Evolutionary conservation across 2,888 invertebrate genomes (phyloP).

Genomic region (Strigamia maritima): DNA sequence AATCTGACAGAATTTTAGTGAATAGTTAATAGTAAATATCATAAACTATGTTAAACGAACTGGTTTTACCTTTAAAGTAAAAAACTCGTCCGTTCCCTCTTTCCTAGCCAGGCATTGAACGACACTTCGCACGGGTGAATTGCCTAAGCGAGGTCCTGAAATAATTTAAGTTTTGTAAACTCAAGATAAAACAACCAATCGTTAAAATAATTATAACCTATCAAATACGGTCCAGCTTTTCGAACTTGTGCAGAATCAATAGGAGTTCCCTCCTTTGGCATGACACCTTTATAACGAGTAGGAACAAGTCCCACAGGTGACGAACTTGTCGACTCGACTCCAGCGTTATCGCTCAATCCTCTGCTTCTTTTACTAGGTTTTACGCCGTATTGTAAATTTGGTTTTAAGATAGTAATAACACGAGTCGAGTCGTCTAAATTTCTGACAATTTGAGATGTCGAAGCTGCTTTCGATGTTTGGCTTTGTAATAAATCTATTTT

Average conservation of each 20-base stretch:
- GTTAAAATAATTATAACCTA: conserved; percentile 50
- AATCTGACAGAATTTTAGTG: conserved; percentile 43
- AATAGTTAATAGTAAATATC: background rate
- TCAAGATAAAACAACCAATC: background rate
- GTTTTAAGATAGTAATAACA: background rate
- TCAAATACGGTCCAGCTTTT: conserved; percentile 65
- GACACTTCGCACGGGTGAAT: conserved; percentile 72
- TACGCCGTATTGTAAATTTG: conserved; percentile 15
- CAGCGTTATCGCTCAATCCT: background rate
- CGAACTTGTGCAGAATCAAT: conserved; percentile 55
- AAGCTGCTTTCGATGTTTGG: background rate
- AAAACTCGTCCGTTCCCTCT: conserved; percentile 67
- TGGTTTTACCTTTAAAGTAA: conserved; percentile 63
- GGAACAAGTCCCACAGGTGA: background rate
- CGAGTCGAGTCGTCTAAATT: conserved; percentile 4
- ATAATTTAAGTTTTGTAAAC: conserved; percentile 24
- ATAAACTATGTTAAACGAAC: background rate
- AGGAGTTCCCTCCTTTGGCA: conserved; percentile 53
- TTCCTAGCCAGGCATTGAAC: conserved; percentile 70
- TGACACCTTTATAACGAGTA: background rate
- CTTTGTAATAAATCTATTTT: background rate
- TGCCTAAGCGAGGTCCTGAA: conserved; percentile 65
- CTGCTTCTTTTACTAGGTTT: conserved; percentile 5
- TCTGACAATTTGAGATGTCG: background rate
- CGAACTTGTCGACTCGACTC: background rate